phyloP scores from a whole-genome alignment of 2,888 invertebrate species.

The Coleophora flavipennella region DNA sequence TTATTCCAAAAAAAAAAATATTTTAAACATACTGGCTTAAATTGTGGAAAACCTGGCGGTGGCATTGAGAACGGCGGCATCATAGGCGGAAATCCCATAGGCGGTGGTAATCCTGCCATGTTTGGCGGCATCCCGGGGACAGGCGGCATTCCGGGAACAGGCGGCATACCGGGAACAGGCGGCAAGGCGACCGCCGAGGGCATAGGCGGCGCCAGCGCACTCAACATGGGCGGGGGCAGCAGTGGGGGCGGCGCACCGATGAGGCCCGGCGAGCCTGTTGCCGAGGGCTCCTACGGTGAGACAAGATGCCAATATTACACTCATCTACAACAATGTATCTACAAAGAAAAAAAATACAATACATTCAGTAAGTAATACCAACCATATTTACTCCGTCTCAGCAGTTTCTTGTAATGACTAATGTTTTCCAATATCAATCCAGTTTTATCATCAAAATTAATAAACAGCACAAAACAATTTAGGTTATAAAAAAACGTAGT shows the following conservation, averaged over 20 bases:
- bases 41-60: conserved; percentile 80
- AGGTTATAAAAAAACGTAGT: too few relatives aligned
- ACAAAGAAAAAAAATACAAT: too few relatives aligned
- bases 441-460: too few relatives aligned
- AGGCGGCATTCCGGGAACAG: conserved; percentile 59
- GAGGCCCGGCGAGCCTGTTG: conserved; percentile 49
- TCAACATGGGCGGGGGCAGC: conserved; percentile 53
- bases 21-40: conserved; percentile 40
- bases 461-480: too few relatives aligned
- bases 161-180: conserved; percentile 59
- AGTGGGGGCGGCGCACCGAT: conserved; percentile 36
- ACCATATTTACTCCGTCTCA: too few relatives aligned
- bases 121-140: conserved; percentile 59
- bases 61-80: conserved; percentile 84
- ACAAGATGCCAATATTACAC: too few relatives aligned
- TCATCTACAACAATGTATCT: too few relatives aligned
- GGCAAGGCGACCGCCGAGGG: conserved; percentile 69
- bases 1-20: conserved; percentile 6
- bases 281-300: conserved; percentile 39
- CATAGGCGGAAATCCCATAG: conserved; percentile 73
- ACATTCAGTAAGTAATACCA: too few relatives aligned
- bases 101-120: conserved; percentile 55
- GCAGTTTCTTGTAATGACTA: too few relatives aligned
- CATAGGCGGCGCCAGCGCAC: conserved; percentile 63
- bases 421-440: too few relatives aligned